Conservation (phyloP, 2,888 invertebrate species). For the Cremastinae sp. region DNA sequence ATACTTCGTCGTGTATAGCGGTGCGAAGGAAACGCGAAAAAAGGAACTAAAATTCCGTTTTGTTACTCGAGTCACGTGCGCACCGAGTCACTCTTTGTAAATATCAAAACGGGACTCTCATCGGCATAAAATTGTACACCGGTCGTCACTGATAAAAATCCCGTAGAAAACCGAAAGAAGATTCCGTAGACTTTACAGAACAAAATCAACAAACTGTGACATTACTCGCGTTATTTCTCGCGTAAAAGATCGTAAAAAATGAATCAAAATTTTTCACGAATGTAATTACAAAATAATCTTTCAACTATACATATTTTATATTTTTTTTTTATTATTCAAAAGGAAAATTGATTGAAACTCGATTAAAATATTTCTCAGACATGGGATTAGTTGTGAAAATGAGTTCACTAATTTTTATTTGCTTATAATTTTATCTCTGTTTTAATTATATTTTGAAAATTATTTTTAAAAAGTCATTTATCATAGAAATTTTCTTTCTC, state of each 20-base stretch:
- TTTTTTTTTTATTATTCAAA: too few species aligned
- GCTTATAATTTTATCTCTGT: too few species aligned
- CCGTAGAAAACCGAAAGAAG: conserved; percentile 12
- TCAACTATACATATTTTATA: too few species aligned
- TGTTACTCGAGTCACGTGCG: conserved; percentile 50
- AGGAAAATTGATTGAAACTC: too few species aligned
- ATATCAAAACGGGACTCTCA: conserved; percentile 51
- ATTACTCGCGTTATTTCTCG: conserved; percentile 31
- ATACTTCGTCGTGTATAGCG: conserved; percentile 18
- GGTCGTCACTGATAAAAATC: neutral
- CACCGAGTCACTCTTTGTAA: conserved; percentile 48
- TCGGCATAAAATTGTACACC: conserved; percentile 13
- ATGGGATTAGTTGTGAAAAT: too few species aligned
- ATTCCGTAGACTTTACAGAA: neutral
- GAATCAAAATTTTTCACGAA: too few species aligned
- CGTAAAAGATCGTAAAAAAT: conserved; percentile 3
- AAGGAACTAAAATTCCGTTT: conserved; percentile 16
- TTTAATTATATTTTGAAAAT: too few species aligned
- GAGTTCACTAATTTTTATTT: too few species aligned
- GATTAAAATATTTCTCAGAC: too few species aligned
- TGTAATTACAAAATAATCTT: too few species aligned
- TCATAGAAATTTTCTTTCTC: too few species aligned
- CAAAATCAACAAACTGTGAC: conserved; percentile 8
- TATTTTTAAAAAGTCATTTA: too few species aligned
- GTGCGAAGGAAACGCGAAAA: conserved; percentile 23